phyloP scores from a whole-genome alignment of 2,888 invertebrate genomes.

The Actias luna region DNA sequence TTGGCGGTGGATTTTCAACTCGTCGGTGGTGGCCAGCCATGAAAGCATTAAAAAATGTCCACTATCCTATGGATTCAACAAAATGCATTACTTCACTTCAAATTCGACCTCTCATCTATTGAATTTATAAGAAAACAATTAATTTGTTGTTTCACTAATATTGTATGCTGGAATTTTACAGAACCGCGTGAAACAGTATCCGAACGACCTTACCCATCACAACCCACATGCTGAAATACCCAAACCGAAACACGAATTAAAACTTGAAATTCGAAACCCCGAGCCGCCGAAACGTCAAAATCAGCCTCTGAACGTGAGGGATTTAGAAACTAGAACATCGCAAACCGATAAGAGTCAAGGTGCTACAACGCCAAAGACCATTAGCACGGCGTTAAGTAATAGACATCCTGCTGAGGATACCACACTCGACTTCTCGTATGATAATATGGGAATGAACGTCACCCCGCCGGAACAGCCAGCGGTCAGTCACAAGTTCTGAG shows the following conservation, averaged over 20 bases:
- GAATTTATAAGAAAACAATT: neutral
- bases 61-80: too few species aligned
- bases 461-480: slow-evolving; percentile 79
- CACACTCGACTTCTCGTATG: slow-evolving; percentile 89
- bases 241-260: slow-evolving; percentile 66
- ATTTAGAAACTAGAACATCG: slow-evolving; percentile 63
- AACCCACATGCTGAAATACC: slow-evolving; percentile 75
- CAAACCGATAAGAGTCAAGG: slow-evolving; percentile 79
- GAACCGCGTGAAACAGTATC: slow-evolving; percentile 74
- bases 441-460: slow-evolving; percentile 88
- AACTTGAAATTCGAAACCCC: slow-evolving; percentile 68
- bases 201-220: slow-evolving; percentile 68
- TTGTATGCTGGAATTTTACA: slow-evolving; percentile 30
- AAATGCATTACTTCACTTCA: too few species aligned
- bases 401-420: slow-evolving; percentile 90
- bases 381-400: slow-evolving; percentile 86
- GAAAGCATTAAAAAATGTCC: too few species aligned
- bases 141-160: neutral
- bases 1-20: too few species aligned
- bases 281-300: slow-evolving; percentile 60
- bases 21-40: too few species aligned
- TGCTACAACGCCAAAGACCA: slow-evolving; percentile 83
- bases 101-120: neutral
- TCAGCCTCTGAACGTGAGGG: slow-evolving; percentile 66
- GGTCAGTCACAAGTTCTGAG: slow-evolving; percentile 66